A percentile compares a stretch with the other conserved stretches of the same genome.
phyloP scores from a whole-genome alignment of 2,888 invertebrate species.

The Dryadula phaetusa region DNA sequence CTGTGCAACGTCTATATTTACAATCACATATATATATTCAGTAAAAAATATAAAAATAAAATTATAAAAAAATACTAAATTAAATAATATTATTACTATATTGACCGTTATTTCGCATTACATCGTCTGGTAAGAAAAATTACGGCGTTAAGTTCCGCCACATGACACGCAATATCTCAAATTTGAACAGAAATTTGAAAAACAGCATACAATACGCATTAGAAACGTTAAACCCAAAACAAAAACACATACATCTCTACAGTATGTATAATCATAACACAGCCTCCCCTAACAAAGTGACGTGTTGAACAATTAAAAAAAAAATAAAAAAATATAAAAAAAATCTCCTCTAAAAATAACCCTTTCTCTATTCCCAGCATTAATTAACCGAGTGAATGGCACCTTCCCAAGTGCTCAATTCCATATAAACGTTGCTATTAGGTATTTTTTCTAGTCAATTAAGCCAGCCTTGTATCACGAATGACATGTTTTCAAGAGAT shows the following conservation, averaged over 20 bases:
- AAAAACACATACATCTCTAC: no score
- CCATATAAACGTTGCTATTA: conserved; percentile 42
- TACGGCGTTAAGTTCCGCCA: no score
- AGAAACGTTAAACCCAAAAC: no score
- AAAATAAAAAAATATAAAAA: not conserved
- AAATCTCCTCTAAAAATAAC: conserved; percentile 30
- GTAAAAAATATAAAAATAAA: no score
- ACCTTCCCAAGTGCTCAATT: conserved; percentile 45
- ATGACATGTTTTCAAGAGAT: conserved; percentile 29
- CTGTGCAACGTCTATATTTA: no score
- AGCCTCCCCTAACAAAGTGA: not conserved
- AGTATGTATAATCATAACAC: not conserved
- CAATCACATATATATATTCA: no score
- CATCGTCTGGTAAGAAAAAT: no score
- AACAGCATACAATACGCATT: no score
- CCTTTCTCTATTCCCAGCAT: conserved; percentile 34
- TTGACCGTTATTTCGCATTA: no score
- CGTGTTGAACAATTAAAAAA: conserved; percentile 27
- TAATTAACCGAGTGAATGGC: conserved; percentile 48
- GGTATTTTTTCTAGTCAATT: conserved; percentile 42
- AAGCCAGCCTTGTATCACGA: conserved; percentile 32
- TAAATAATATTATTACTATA: no score
- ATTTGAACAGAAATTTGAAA: not conserved
- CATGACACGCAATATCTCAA: not conserved
- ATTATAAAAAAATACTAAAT: no score